Conservation (phyloP, 2,888 invertebrate genomes). For the Brachypalpus laphriformis region DNA sequence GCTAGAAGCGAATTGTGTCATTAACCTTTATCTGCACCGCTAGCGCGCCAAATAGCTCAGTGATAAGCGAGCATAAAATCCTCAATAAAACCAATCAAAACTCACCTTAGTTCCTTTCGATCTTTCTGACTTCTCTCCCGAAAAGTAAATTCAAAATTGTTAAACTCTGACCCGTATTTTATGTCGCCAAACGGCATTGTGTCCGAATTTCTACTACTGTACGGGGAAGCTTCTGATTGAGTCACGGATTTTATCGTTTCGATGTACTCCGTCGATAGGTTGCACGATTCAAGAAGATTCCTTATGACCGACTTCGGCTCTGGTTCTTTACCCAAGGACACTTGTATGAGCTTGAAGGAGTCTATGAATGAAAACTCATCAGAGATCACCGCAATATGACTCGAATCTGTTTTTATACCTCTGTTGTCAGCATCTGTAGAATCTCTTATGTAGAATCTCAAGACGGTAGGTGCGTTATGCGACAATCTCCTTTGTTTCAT, state of each 20-base stretch:
- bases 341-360: conserved; percentile 89
- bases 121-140: conserved; percentile 41
- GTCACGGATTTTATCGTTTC: conserved; percentile 86
- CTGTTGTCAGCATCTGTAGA: conserved; percentile 46
- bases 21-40: background rate
- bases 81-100: background rate
- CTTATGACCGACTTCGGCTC: conserved; percentile 89
- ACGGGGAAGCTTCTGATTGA: conserved; percentile 17
- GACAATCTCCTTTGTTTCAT: conserved; percentile 86
- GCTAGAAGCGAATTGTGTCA: background rate
- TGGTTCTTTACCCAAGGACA: conserved; percentile 87
- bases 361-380: conserved; percentile 83
- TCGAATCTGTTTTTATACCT: conserved; percentile 32
- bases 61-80: background rate
- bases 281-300: conserved; percentile 89
- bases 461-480: conserved; percentile 84
- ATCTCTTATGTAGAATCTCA: conserved; percentile 91
- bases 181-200: conserved; percentile 61
- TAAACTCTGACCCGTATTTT: conserved; percentile 64
- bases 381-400: conserved; percentile 7
- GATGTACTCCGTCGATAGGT: conserved; percentile 93
- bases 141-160: conserved; percentile 75
- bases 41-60: too few species aligned
- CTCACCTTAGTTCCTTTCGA: conserved; percentile 70
- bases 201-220: conserved; percentile 1